These are phyloP conservation scores for Andrena camellia DNA, from an alignment of 2,888 invertebrate genomes.

Conservation along the genomic window DNA sequence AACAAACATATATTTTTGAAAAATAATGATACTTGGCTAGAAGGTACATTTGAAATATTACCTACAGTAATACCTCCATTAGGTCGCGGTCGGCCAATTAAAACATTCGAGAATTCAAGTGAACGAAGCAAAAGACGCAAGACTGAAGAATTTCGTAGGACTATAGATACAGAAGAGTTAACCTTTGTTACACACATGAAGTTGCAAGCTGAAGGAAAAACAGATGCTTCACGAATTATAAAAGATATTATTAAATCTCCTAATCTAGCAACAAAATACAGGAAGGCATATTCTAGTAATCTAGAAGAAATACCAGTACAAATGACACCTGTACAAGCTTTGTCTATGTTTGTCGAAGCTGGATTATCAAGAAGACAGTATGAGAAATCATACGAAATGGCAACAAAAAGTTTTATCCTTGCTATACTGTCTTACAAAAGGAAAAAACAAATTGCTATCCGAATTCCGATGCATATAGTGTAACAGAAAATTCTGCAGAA, in stretches of 20 bases:
- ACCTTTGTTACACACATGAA: neutral
- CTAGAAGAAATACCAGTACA: neutral
- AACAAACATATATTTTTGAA: neutral
- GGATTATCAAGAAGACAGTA: neutral
- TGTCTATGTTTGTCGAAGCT: slow-evolving; percentile 9
- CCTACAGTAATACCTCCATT: neutral
- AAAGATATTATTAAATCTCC: neutral
- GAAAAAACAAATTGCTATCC: slow-evolving; percentile 7
- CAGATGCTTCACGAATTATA: neutral
- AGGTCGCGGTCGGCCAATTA: neutral
- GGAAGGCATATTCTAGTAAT: neutral
- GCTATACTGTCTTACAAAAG: neutral
- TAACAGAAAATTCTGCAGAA: neutral
- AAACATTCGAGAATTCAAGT: neutral
- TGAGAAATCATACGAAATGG: neutral
- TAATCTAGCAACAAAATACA: neutral
- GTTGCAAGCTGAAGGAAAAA: neutral
- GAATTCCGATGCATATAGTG: neutral
- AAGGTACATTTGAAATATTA: neutral
- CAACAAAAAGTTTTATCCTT: neutral
- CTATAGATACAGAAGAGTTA: neutral
- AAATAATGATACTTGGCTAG: neutral
- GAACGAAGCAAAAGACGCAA: neutral
- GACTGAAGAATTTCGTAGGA: neutral
- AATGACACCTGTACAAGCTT: slow-evolving; percentile 1